Evolutionary conservation across 2,888 invertebrate species (phyloP).

Genomic region (Terebella lapidaria): DNA sequence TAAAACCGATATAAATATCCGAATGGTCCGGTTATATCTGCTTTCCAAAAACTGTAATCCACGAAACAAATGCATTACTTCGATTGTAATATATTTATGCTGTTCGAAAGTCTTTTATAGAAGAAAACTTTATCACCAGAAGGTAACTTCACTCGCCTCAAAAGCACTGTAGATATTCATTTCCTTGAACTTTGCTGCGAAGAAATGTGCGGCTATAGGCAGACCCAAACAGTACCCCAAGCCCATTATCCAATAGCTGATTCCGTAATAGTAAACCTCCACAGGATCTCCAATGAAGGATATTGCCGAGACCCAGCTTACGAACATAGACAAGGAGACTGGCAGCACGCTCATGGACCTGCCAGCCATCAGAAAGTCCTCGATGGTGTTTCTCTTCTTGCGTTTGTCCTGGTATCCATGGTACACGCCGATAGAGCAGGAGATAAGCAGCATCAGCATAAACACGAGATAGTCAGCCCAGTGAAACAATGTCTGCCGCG

Average conservation of each 20-base stretch:
- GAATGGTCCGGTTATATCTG: too few species aligned
- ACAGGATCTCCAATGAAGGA: constrained; percentile 21
- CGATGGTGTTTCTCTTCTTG: constrained; percentile 57
- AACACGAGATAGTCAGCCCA: too few species aligned
- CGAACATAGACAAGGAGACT: constrained; percentile 19
- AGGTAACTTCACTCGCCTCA: too few species aligned
- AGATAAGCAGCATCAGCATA: constrained; percentile 9
- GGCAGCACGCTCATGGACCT: constrained; percentile 36
- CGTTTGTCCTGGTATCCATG: constrained; percentile 50
- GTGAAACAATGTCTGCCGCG: too few species aligned
- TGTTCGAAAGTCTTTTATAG: too few species aligned
- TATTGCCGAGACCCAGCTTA: constrained; percentile 19
- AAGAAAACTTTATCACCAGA: too few species aligned
- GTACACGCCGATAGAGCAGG: constrained; percentile 31
- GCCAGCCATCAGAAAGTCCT: constrained; percentile 46
- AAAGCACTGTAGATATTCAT: constrained; percentile 16
- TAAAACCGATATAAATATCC: too few species aligned
- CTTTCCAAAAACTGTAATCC: too few species aligned
- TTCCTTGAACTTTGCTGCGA: constrained; percentile 14
- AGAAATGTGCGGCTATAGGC: constrained; percentile 14
- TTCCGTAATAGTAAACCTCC: constrained; percentile 20
- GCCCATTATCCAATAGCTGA: constrained; percentile 15
- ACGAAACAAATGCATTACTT: too few species aligned
- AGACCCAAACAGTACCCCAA: constrained; percentile 16
- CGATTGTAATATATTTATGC: too few species aligned